Percentiles rank a stretch among this genome's conserved stretches.
Evolutionary conservation across 2,797 vertebrate species (phyloP).

Genomic region (Sciurus vulgaris): DNA sequence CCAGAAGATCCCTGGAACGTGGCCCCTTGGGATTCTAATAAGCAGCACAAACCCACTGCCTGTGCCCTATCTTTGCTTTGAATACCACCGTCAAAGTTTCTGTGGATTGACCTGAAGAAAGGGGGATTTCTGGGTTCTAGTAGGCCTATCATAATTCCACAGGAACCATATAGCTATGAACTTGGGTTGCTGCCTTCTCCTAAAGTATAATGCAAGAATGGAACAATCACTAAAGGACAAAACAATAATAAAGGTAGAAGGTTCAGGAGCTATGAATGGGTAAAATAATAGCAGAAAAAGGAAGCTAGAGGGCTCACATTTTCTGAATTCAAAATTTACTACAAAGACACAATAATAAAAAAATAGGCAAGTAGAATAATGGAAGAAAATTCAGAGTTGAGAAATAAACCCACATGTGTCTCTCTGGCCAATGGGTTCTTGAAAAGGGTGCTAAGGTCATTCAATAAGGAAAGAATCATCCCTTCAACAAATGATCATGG

Average conservation of each 20-base stretch:
- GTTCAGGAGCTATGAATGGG: neutral
- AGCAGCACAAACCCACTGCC: neutral
- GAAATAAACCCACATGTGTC: neutral
- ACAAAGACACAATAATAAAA: conserved; percentile 8
- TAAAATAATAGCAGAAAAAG: neutral
- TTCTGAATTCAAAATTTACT: neutral
- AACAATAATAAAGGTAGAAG: neutral
- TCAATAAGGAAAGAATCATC: neutral
- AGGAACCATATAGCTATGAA: no score
- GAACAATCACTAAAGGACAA: neutral
- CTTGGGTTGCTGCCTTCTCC: neutral
- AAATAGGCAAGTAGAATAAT: neutral
- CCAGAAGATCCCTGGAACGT: neutral
- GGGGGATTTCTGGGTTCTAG: neutral
- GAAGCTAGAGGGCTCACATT: neutral
- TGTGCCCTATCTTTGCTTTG: neutral
- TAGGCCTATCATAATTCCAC: neutral
- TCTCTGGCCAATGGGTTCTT: neutral
- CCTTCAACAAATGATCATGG: neutral
- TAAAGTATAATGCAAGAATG: neutral
- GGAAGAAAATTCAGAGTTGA: neutral
- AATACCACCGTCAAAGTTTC: neutral
- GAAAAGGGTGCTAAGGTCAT: neutral
- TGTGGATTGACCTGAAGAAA: neutral
- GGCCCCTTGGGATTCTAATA: neutral